Base-by-base conservation (phyloP, 1,140 invertebrate genomes). In the Micrasema minimum region DNA sequence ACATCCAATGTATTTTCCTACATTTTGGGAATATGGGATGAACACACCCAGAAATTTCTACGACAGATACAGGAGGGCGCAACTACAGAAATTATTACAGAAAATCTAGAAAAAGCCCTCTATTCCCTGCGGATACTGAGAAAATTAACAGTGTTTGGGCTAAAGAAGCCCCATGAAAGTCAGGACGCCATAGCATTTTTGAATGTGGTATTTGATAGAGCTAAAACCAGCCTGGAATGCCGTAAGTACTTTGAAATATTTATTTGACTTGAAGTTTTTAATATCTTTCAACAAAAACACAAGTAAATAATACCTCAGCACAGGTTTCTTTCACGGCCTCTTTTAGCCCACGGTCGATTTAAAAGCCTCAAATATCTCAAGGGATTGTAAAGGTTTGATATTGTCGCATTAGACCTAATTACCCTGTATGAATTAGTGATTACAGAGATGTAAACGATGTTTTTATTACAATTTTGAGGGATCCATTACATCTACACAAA, bases 81-180 rank as follows among this genome's bases (percentile, higher is more conserved):
- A 1, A 81, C 83, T 3, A 80, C 83, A 0, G 82, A 87, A 69
- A 75, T 87, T 55, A 87, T 90, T 46, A 86, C 86, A 10, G 85
- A 86, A 74, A 86, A 88, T 61, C 78, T 96, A 76, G 92, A 95
- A 76, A 93, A 92, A 74, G 92, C 92, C 7, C 83, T 93, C 4
- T 82, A 95, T 0, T 85, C 90, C 43, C 83, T 96, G 45, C 90
- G 92, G 80, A 92, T 96, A 75, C 79, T 98, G 48, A 86, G 93
- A 71, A 95, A 96, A 79, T 83, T 97, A 35, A 88, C 92, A 0
- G 87, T 93, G 7, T 89, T 91, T 81, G 96, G 96, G 1, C 92
- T 95, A 72, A 89, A 88, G 77, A 92, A 91, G 75, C 90, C 91
- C 10, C 88, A 92, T 61, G 88, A 92, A 77, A 90, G 87, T 78